Evolutionary conservation across 2,888 invertebrate species (phyloP).

Genomic region (Acrobeloides nanus): DNA sequence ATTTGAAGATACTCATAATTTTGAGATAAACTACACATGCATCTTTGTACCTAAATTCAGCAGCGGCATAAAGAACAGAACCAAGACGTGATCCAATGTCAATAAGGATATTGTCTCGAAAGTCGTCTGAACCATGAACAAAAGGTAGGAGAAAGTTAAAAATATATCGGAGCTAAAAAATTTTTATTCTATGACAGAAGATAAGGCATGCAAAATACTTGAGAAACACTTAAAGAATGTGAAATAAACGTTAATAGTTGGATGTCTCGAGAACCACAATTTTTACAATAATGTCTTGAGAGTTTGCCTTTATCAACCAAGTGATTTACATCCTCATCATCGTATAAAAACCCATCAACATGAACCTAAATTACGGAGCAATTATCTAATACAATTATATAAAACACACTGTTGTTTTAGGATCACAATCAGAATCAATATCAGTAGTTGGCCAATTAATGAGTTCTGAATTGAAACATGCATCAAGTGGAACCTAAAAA

Average conservation of each 20-base stretch:
- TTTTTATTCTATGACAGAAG: slow-evolving; percentile 4
- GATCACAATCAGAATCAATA: slow-evolving; percentile 11
- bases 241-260: slow-evolving; percentile 55
- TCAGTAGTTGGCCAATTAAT: slow-evolving; percentile 15
- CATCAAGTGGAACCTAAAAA: too few relatives aligned
- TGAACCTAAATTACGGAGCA: slow-evolving; percentile 55
- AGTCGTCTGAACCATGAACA: too few relatives aligned
- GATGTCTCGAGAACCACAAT: slow-evolving; percentile 60
- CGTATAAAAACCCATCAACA: slow-evolving; percentile 68
- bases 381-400: not conserved
- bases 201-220: slow-evolving; percentile 14
- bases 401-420: slow-evolving; percentile 11
- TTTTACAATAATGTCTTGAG: slow-evolving; percentile 58
- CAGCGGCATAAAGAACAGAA: slow-evolving; percentile 63
- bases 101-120: slow-evolving; percentile 62
- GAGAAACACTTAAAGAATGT: slow-evolving; percentile 32
- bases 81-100: slow-evolving; percentile 69
- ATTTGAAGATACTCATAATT: too few relatives aligned
- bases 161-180: slow-evolving; percentile 56
- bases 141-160: slow-evolving; percentile 64
- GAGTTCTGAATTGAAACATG: too few relatives aligned
- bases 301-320: slow-evolving; percentile 59
- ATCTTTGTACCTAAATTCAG: slow-evolving; percentile 32
- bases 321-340: slow-evolving; percentile 63
- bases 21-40: too few relatives aligned